A percentile compares a stretch with the other conserved stretches of the same genome.
Conservation (phyloP, 2,113 vertebrate genomes). For the Pterocles orientalis region DNA sequence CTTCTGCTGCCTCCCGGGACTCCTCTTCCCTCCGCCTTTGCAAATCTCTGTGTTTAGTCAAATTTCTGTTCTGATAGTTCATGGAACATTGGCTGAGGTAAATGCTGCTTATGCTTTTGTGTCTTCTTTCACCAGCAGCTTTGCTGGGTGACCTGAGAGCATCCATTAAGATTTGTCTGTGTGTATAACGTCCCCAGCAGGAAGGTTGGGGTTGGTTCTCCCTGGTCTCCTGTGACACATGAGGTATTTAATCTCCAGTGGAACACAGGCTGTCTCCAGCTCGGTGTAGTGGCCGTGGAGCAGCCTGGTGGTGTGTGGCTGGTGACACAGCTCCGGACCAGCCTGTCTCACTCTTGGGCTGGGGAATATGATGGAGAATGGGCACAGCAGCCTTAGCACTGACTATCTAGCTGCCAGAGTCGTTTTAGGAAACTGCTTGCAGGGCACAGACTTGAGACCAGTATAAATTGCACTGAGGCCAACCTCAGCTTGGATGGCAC, state of each 20-base stretch:
- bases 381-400: background rate
- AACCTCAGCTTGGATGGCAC: background rate
- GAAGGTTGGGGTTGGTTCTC: background rate
- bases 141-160: background rate
- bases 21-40: background rate
- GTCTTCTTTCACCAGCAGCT: background rate
- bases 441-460: background rate
- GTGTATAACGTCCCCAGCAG: background rate
- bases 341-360: background rate
- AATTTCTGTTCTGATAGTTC: background rate
- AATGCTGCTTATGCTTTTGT: background rate
- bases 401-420: background rate
- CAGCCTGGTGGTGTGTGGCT: background rate
- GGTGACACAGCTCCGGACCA: background rate
- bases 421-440: background rate
- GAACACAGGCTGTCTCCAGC: background rate
- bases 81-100: background rate
- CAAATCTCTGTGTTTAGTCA: background rate
- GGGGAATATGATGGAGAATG: background rate
- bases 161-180: background rate
- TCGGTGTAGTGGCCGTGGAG: accelerated
- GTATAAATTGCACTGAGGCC: background rate
- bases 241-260: background rate
- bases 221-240: background rate
- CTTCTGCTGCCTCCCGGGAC: conserved; percentile 3